These are phyloP conservation scores for Andrena minutula DNA, from an alignment of 2,888 invertebrate genomes.

Conservation along the genomic window DNA sequence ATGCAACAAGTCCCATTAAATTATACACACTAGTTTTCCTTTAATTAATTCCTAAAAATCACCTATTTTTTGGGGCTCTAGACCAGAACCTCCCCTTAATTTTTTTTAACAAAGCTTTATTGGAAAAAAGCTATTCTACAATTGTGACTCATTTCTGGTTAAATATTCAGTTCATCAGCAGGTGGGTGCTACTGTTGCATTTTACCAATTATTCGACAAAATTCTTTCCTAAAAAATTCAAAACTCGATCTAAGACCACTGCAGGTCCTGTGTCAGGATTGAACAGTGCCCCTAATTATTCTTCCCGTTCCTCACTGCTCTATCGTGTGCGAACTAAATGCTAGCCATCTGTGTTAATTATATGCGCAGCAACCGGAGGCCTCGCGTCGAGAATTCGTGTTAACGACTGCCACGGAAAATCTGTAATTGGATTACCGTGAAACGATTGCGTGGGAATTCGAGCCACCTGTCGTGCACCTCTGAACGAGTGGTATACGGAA, in stretches of 20 bases:
- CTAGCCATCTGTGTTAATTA: conserved; percentile 2
- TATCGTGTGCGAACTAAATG: neutral
- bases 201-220: too few species aligned
- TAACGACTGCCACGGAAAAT: conserved; percentile 14
- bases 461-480: conserved; percentile 1
- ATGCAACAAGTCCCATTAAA: too few species aligned
- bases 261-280: neutral
- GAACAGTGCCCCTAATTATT: neutral
- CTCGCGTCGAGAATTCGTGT: neutral
- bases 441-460: conserved; percentile 24
- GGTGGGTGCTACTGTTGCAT: too few species aligned
- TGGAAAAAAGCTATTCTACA: too few species aligned
- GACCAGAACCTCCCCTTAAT: too few species aligned
- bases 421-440: conserved; percentile 13
- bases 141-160: too few species aligned
- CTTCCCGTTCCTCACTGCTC: neutral
- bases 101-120: too few species aligned
- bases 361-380: neutral
- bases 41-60: too few species aligned
- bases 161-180: too few species aligned
- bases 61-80: too few species aligned
- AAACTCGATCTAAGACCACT: conserved; percentile 6
- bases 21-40: too few species aligned
- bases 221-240: too few species aligned
- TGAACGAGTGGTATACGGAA: neutral